Conservation (phyloP, 2,113 vertebrate genomes). For the Solea senegalensis region DNA sequence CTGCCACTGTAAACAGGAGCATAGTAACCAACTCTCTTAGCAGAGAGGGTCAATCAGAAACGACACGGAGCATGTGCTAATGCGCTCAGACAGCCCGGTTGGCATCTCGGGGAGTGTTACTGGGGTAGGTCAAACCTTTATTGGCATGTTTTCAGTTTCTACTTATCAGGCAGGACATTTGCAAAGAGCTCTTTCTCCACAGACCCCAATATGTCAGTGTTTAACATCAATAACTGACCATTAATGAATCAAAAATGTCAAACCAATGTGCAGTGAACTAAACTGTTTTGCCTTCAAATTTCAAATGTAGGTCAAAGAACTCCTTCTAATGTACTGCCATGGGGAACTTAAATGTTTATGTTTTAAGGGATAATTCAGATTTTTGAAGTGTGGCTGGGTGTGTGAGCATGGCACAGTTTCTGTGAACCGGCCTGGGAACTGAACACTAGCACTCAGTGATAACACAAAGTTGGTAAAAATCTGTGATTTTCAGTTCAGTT, state of each 20-base stretch:
- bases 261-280: neutral
- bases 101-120: constrained; percentile 12
- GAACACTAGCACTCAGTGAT: too few relatives aligned
- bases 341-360: too few relatives aligned
- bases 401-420: too few relatives aligned
- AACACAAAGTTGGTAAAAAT: too few relatives aligned
- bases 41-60: constrained; percentile 82
- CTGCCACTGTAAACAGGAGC: constrained; percentile 73
- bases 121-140: neutral
- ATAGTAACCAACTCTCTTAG: constrained; percentile 69
- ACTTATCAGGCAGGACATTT: neutral
- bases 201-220: neutral
- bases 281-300: neutral
- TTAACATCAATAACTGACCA: neutral
- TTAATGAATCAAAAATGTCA: neutral
- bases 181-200: too few relatives aligned
- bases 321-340: too few relatives aligned
- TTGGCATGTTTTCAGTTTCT: neutral
- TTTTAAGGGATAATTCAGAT: too few relatives aligned
- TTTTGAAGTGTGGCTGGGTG: too few relatives aligned
- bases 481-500: too few relatives aligned
- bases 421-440: too few relatives aligned
- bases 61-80: constrained; percentile 62
- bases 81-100: constrained; percentile 56
- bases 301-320: too few relatives aligned